Base-by-base conservation (phyloP, 2,888 invertebrate species). In the Cloeon dipterum region DNA sequence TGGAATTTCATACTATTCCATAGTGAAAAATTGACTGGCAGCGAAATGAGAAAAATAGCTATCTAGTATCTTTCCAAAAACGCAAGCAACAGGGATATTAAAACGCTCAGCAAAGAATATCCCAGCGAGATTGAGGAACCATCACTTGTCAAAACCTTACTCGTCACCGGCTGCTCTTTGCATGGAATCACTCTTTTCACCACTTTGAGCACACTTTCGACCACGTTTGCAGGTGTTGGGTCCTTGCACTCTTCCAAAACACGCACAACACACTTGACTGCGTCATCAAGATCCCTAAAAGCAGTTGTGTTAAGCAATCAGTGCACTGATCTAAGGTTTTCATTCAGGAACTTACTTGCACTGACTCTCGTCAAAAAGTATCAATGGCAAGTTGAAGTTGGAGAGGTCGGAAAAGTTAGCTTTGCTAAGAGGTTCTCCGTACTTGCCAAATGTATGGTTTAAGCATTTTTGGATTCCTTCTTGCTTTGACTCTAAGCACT, bases 171-270 rank as follows among this genome's bases (percentile, higher is more conserved):
- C n/a, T n/a, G n/a, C n/a, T n/a, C n/a, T n/a, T 29, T 29, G 29
- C 79, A 81, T 0, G 72, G 71, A 1, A 71, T 70, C 39, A 65
- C 67, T 48, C 68, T 71, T 47, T 65, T 68, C 5, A 81, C 62
- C 49, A 68, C 79, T 42, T 66, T 69, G 49, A 82, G 72, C 39
- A 82, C 61, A 0, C 81, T 70, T 42, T 81, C 78, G 0, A 74
- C 67, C 47, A 83, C 71, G 55, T 83, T 83, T 20, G 70, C 73
- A 0, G 82, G 78, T 0, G 82, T 82, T 5, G 76, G 74, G 34
- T 77, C 72, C 0, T 55, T 50, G 48, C 83, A 83, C 4, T 57
- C 59, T 48, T 75, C 76, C 38, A 78, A 48, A 7, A 65, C 65
- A 2, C 46, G 52, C 21, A 74, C 73, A 1, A 70, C 51, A 47